Evolutionary conservation across 2,888 invertebrate species (phyloP).

Genomic region (Omphaloscelis lunosa): DNA sequence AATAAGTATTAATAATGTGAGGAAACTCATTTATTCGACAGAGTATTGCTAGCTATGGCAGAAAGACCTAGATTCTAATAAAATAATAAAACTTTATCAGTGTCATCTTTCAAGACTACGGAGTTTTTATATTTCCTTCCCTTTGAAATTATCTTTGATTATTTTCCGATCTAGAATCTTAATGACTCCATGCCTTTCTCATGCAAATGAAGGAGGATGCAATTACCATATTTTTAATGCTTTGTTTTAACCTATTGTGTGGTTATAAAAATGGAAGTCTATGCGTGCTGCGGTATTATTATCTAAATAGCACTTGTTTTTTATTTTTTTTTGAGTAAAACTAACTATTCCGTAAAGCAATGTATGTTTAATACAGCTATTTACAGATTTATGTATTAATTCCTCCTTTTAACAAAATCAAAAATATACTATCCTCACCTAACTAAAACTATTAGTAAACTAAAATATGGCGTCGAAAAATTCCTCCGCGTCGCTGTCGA

Average conservation of each 20-base stretch:
- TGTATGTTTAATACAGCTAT: too few species aligned
- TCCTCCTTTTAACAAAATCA: too few species aligned
- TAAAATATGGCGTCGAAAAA: too few species aligned
- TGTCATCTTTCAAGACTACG: conserved; percentile 11
- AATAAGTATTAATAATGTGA: too few species aligned
- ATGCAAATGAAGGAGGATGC: conserved; percentile 49
- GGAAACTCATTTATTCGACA: too few species aligned
- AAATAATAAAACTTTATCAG: conserved; percentile 14
- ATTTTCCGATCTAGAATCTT: conserved; percentile 50
- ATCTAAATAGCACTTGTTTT: too few species aligned
- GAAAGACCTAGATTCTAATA: not conserved
- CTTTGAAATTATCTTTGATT: conserved; percentile 55
- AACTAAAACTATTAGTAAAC: too few species aligned
- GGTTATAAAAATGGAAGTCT: conserved; percentile 18
- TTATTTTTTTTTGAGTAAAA: too few species aligned
- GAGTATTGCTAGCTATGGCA: not conserved
- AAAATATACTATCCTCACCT: too few species aligned
- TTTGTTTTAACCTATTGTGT: conserved; percentile 25
- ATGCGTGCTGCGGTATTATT: not conserved
- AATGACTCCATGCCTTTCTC: conserved; percentile 38
- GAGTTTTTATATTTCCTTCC: conserved; percentile 10
- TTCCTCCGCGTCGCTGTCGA: too few species aligned
- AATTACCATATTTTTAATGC: conserved; percentile 53
- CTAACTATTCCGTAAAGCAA: too few species aligned
- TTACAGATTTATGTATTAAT: too few species aligned